Evolutionary conservation across 2,113 vertebrate genomes (phyloP).

Genomic region (Gyps fulvus): DNA sequence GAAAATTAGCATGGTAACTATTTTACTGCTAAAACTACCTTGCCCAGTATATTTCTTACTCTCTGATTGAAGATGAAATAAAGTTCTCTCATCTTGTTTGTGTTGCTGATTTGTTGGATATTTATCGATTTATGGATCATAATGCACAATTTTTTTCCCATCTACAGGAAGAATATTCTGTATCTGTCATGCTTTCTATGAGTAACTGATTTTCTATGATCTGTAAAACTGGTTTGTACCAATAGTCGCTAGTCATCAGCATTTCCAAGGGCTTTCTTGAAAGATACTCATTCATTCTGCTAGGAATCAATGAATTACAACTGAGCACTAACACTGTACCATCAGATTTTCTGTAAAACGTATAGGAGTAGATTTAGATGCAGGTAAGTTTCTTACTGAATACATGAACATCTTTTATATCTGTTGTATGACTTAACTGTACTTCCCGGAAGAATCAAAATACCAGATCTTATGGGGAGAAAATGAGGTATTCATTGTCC

Average conservation of each 20-base stretch:
- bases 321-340: neutral
- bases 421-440: neutral
- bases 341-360: conserved; percentile 6
- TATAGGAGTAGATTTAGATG: conserved; percentile 36
- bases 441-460: neutral
- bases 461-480: neutral
- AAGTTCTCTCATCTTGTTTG: conserved; percentile 71
- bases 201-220: conserved; percentile 71
- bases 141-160: conserved; percentile 58
- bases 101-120: conserved; percentile 69
- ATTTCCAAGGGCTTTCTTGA: conserved; percentile 58
- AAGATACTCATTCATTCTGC: conserved; percentile 50
- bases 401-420: conserved; percentile 22
- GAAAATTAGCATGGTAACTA: conserved; percentile 45
- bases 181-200: conserved; percentile 56
- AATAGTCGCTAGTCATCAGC: conserved; percentile 3
- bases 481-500: neutral
- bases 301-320: conserved; percentile 49
- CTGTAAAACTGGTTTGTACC: conserved; percentile 59
- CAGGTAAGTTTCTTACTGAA: conserved; percentile 37
- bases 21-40: conserved; percentile 14
- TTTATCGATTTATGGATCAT: conserved; percentile 69
- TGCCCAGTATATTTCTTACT: neutral
- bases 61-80: conserved; percentile 65
- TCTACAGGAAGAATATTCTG: conserved; percentile 64